phyloP scores from a whole-genome alignment of 2,888 invertebrate species.

The Blomia tropicalis region DNA sequence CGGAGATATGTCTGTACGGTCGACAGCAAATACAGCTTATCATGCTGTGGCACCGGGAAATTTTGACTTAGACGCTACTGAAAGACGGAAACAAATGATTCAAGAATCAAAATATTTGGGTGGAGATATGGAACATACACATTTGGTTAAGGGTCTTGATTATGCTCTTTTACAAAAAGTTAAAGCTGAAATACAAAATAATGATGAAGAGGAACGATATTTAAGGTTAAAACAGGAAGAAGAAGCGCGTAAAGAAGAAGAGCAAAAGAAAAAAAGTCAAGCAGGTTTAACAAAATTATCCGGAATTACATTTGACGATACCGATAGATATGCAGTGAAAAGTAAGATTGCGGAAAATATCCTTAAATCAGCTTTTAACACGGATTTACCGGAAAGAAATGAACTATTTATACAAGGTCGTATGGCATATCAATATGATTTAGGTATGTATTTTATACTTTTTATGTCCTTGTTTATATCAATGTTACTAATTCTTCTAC shows the following conservation, averaged over 20 bases:
- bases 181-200: constrained; percentile 24
- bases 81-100: constrained; percentile 81
- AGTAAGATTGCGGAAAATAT: constrained; percentile 27
- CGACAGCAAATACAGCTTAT: constrained; percentile 64
- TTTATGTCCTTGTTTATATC: too few relatives aligned
- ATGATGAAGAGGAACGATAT: constrained; percentile 20
- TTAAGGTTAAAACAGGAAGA: constrained; percentile 49
- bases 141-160: constrained; percentile 95
- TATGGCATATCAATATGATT: constrained; percentile 94
- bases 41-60: constrained; percentile 94
- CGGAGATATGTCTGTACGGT: constrained; percentile 54
- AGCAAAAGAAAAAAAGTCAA: constrained; percentile 27
- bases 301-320: constrained; percentile 25
- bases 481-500: background rate
- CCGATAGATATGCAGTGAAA: constrained; percentile 26
- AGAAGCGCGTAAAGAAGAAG: constrained; percentile 51
- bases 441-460: constrained; percentile 41
- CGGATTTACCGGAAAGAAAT: constrained; percentile 52
- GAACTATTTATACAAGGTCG: constrained; percentile 85
- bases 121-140: constrained; percentile 99
- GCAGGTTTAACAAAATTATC: background rate
- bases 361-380: constrained; percentile 35
- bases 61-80: constrained; percentile 77
- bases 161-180: constrained; percentile 82
- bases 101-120: constrained; percentile 98